phyloP scores from a whole-genome alignment of 2,797 vertebrate species.

The Clarias platycephalus region DNA sequence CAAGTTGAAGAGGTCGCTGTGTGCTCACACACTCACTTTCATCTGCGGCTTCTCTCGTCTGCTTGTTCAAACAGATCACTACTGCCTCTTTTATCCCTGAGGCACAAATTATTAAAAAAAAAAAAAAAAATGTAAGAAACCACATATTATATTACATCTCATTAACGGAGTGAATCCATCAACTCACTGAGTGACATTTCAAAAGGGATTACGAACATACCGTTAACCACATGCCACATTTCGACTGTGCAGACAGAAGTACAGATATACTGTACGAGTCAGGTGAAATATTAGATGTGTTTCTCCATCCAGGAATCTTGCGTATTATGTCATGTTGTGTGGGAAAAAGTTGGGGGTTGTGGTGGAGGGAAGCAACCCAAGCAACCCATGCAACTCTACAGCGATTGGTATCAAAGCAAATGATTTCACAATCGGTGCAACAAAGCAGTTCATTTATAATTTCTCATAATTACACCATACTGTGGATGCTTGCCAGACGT shows the following conservation, averaged over 20 bases:
- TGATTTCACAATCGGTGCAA: not conserved
- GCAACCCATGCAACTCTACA: not conserved
- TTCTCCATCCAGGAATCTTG: not conserved
- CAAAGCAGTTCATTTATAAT: constrained; percentile 9
- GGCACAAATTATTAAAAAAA: constrained; percentile 48
- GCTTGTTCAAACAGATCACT: constrained; percentile 93
- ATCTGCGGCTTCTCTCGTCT: constrained; percentile 81
- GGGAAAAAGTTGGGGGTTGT: not conserved
- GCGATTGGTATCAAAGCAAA: constrained; percentile 20
- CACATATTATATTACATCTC: not conserved
- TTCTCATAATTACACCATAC: constrained; percentile 6
- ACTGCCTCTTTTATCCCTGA: constrained; percentile 92
- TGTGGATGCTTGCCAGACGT: not conserved
- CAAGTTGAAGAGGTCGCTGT: constrained; percentile 84
- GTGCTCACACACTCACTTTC: constrained; percentile 81
- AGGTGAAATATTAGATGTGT: constrained; percentile 6
- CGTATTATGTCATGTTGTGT: constrained; percentile 9
- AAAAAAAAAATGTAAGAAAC: constrained; percentile 13
- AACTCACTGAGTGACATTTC: constrained; percentile 3
- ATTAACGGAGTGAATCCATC: constrained; percentile 10
- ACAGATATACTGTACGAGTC: constrained; percentile 4
- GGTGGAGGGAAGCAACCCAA: not conserved
- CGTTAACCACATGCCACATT: not conserved
- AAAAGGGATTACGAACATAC: constrained; percentile 13
- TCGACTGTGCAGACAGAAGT: not conserved